Base-by-base conservation (phyloP, 2,113 vertebrate species). In the Anolis sagrei region DNA sequence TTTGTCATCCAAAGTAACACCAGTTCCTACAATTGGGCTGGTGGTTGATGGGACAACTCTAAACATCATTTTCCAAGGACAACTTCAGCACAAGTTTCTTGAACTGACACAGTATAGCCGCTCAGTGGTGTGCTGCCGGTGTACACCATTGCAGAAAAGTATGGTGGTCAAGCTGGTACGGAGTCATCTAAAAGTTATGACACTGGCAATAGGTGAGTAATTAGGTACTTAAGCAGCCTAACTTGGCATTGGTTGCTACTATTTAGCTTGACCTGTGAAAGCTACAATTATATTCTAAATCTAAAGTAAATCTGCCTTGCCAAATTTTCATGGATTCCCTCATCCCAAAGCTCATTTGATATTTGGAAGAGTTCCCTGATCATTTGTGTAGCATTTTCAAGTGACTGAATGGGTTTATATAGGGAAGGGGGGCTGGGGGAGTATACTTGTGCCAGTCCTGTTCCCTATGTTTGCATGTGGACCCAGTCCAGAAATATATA, bases 141-240 rank as follows among this genome's bases (percentile, higher is more conserved):
- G 94, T 72, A 99, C 98, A 0, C 98, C 99, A 0, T 94, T 98
- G 16, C 98, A 99, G 92, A 99, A 99, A 94, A 97, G 97, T 89
- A 90, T 88, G 87, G 96, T 99, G 39, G 98, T 98, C 90, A 98
- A 97, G 91, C 93, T 98, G 1, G 86, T 98, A 58, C 95, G 96
- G 36, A 95, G 97, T 58, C 96, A 95, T 76, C 91, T 99, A 10
- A 92, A 93, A 77, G 97, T 94, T 89, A 98, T 98, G 98, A 98
- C 98, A 4, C 97, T 99, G 0, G 97, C 98, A 0, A 96, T 99
- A 95, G 97, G 97, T 97, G 96, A 44, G 29, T 74, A 23, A 13
- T 34, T 0, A 44, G 39, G 23, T 18, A 64, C 48, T 66, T 76
- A 19, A 79, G 49, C 51, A 78, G 10, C 19, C 18, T 72, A 34